Base-by-base conservation (phyloP, 1,140 invertebrate genomes). In the Drosophila funebris region DNA sequence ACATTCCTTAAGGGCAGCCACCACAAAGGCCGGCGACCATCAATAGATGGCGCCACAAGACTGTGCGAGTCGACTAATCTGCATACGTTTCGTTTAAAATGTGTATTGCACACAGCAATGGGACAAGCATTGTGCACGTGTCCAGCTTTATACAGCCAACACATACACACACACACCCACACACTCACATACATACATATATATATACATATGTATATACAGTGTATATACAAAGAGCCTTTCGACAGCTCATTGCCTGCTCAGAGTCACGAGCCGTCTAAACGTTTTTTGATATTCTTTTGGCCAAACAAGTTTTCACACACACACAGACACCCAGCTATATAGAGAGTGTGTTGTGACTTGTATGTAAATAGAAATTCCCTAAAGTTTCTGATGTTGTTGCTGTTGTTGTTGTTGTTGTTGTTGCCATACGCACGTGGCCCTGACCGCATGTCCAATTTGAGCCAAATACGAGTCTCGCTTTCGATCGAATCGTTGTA, bases 351-450 rank as follows among this genome's bases (percentile, higher is more conserved):
- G 44, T 68, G 43, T 39, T 57, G 41, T 57, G 54, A 27, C 41
- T 58, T 58, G 16, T 62, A 52, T 69, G 66, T 62, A 62, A 69
- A 69, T 69, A 69, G 58, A 43, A 58, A 58, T 27, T 37, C 29
- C 41, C 54, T 14, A 22, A 57, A 57, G 31, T 46, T 9, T 5
- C 9, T 46, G 13, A 31, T 24, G 14, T 44, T 66, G 50, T 64
- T 54, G 36, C 2, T 43, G 36, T 44, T 44, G 4, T 16, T 37
- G 43, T n/a, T 33, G 36, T 13, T 29, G n/a, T n/a, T n/a, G n/a
- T n/a, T n/a, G n/a, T n/a, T n/a, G n/a, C n/a, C n/a, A 13, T 9
- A 24, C 68, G 71, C 76, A 85, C 82, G 66, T 84, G 81, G 73
- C 74, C 66, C 62, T 82, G 74, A 81, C 78, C 74, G 50, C 74